Percentiles rank a stretch among this genome's conserved stretches.
Conservation (phyloP, 1,140 invertebrate genomes). For the Eubasilissa regina region DNA sequence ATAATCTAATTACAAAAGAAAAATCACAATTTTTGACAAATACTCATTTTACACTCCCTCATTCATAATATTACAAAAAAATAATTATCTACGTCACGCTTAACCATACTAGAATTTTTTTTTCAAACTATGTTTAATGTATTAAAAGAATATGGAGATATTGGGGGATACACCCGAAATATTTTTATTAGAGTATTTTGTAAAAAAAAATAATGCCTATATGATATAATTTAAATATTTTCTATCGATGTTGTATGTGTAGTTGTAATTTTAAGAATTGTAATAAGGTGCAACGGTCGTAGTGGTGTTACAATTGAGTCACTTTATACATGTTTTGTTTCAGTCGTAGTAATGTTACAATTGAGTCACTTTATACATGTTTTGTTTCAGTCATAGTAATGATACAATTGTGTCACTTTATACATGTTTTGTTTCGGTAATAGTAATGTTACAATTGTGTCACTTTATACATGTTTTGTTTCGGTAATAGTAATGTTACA, state of each 20-base stretch:
- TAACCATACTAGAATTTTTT: background rate
- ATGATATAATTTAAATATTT: background rate
- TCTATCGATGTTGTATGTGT: slow-evolving; percentile 9
- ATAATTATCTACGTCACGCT: too few relatives aligned
- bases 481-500: too few relatives aligned
- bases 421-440: background rate
- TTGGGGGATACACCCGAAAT: background rate
- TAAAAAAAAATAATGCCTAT: slow-evolving; percentile 13
- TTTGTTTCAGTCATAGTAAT: too few relatives aligned
- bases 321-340: background rate
- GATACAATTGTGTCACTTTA: background rate
- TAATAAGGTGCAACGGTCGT: too few relatives aligned
- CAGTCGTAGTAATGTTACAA: background rate
- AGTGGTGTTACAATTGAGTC: background rate
- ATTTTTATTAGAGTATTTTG: slow-evolving; percentile 25
- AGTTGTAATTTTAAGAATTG: background rate
- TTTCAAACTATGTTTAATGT: slow-evolving; percentile 1
- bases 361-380: background rate
- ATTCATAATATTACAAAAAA: too few relatives aligned
- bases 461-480: too few relatives aligned
- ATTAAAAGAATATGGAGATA: slow-evolving; percentile 4
- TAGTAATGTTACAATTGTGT: too few relatives aligned
- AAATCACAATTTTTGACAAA: background rate
- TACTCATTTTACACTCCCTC: too few relatives aligned
- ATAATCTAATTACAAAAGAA: too few relatives aligned